Base-by-base conservation (phyloP, 2,797 vertebrate genomes). In the Schizopygopsis pylzovi region DNA sequence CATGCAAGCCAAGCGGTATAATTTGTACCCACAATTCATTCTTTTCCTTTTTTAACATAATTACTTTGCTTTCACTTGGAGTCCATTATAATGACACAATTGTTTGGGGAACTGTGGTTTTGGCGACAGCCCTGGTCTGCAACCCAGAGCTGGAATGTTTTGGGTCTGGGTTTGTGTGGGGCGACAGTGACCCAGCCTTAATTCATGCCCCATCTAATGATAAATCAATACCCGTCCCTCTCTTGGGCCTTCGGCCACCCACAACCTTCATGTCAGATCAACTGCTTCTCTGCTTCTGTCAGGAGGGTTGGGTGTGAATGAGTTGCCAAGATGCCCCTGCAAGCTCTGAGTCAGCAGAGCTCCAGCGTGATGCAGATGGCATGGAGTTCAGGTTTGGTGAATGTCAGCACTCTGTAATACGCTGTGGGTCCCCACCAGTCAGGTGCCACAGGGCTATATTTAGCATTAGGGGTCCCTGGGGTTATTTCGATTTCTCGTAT, bases 181-280 rank as follows among this genome's bases (percentile, higher is more conserved):
- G 61, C 13, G 20, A 83, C 28, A 63, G 56, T 70, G 75, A 83
- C 71, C 81, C 63, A 37, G 49, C 83, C 56, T 41, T 68, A 73
- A 68, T 75, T 77, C 45, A 12, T 43, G 20, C 28, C 15, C 63
- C 4, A 54, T 61, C 82, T 79, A 67, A 80, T 73, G 75, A 82
- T 73, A 89, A 89, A 87, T 89, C 37, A 43, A 81, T 87, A 81
- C 33, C n/a, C 63, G 10, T 77, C 6, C 73, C 73, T 52, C 76
- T 73, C n/a, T 54, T 41, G 37, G 25, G 75, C 39, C n/a, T 68
- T 70, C 37, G 22, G 3, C 67, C 59, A 22, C 78, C 49, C 68
- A 82, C 56, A 54, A 61, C 65, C 45, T 47, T 28, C n/a, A 25
- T 10, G n/a, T 78, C 76, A 25, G 43, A 70, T 59, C 52, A 68